Base-by-base conservation (phyloP, 2,888 invertebrate species). In the Agriopis aurantiaria region DNA sequence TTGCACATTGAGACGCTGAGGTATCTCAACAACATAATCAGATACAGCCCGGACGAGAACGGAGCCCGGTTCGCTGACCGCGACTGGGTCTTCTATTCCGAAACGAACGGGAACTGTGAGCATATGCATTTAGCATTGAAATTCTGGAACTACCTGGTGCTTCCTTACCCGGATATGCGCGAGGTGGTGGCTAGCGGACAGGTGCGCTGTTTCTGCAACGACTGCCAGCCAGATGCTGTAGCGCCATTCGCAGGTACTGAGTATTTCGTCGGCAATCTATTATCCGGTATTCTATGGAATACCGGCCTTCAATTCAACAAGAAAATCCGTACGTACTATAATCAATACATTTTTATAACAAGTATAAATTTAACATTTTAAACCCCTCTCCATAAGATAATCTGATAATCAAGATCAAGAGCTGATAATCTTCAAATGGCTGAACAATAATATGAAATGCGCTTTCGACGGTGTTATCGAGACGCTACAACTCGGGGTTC, bases 131-230 rank as follows among this genome's bases (percentile, higher is more conserved):
- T 89, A 52, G 92, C 91, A 66, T 74, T 93, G 8, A 92, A 91
- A 75, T 93, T 88, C 67, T 93, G 92, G 93, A 86, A 88, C 57
- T 88, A 83, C 53, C 74, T 92, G 23, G 87, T 88, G 66, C 72
- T 85, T 59, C 89, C 91, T 0, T 91, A 88, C 51, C 91, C 92
- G 0, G 91, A 91, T 69, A 71, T 93, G 68, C 80, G 90, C 12
- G 86, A 83, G 45, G 90, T 90, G 0, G 88, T 92, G 8, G 88
- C 90, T 0, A 88, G 91, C 86, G 92, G 92, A 0, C 89, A 90
- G 69, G 89, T 92, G 14, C 83, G 83, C 49, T 93, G 93, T 78
- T 87, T 88, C 75, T 93, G 93, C 74, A 45, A 53, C 51, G 85
- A 83, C 49, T 93, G 93, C 68, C 86, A 89, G 63, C 89, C 92